Base-by-base conservation (phyloP, 2,797 vertebrate genomes). In the Sitta carolinensis region DNA sequence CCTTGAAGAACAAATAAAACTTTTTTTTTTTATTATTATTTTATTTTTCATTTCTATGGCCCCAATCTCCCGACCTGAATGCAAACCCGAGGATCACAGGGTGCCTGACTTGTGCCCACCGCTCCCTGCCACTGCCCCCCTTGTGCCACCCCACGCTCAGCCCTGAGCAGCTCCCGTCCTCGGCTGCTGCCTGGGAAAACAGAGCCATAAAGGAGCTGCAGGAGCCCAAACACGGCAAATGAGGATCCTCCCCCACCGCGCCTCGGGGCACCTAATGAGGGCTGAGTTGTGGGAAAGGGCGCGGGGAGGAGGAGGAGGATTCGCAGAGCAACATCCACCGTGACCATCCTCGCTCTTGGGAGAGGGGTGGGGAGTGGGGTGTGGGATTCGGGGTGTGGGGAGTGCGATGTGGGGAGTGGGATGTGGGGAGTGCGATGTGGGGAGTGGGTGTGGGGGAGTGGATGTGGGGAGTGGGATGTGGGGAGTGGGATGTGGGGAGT, bases 221-320 rank as follows among this genome's bases (percentile, higher is more conserved):
- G 13, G 36, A 34, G 13, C n/a, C 15, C 29, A 73, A 85, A 74
- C 18, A 34, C 66, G 54, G 83, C 76, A 52, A 72, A 63, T 73
- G 66, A 78, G 5, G 27, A 86, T 69, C 7, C 0, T 10, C 69
- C 36, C 93, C 27, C 54, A 47, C 54, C n/a, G 19, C 5, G 45
- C 27, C 88, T 22, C 30, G 4, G 18, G 61, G 85, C 84, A 93
- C 64, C 84, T 96, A 76, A 94, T 63, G 69, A 84, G 40, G 80
- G 69, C 47, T 86, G 93, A 73, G 72, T 32, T 43, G 67, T 84
- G 69, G n/a, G 75, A 80, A 93, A 92, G 92, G 23, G 47, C 40
- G 83, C 70, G 86, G 70, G 69, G 76, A 94, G 45, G 68, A 86
- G 75, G 43, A 59, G 58, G 75, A 51, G 1, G 0, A 18, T 38